Percentiles rank a stretch among this genome's conserved stretches.
These are phyloP conservation scores for Caenorhabditis tropicalis DNA, from an alignment of 1,140 invertebrate genomes.

Conservation along the genomic window DNA sequence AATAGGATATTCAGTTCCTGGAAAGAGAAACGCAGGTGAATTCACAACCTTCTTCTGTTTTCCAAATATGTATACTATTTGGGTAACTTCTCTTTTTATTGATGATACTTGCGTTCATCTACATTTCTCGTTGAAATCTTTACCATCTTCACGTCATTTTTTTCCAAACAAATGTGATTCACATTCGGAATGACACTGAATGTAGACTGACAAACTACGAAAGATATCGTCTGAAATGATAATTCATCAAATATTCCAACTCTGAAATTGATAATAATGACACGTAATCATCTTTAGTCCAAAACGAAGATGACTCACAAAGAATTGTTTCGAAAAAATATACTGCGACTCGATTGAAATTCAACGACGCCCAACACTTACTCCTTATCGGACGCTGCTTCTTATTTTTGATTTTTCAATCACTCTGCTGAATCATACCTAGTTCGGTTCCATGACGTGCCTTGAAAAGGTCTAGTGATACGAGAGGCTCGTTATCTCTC, in stretches of 20 bases:
- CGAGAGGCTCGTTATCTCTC: background rate
- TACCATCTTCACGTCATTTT: constrained; percentile 2
- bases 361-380: background rate
- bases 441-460: constrained; percentile 2
- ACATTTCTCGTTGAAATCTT: too few species aligned
- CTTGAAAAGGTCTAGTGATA: background rate
- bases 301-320: background rate
- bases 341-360: background rate
- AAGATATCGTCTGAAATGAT: constrained; percentile 19
- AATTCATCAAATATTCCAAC: constrained; percentile 26
- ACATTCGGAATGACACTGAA: background rate
- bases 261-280: background rate
- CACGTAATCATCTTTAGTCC: constrained; percentile 1
- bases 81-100: too few species aligned
- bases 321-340: background rate
- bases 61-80: too few species aligned
- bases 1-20: background rate
- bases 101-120: too few species aligned
- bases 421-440: constrained; percentile 8
- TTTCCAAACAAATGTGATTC: background rate
- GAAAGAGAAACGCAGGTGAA: background rate
- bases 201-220: background rate
- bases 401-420: background rate
- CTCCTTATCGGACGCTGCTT: background rate
- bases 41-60: background rate